Conservation (phyloP, 2,113 vertebrate genomes). For the Apteryx owenii region DNA sequence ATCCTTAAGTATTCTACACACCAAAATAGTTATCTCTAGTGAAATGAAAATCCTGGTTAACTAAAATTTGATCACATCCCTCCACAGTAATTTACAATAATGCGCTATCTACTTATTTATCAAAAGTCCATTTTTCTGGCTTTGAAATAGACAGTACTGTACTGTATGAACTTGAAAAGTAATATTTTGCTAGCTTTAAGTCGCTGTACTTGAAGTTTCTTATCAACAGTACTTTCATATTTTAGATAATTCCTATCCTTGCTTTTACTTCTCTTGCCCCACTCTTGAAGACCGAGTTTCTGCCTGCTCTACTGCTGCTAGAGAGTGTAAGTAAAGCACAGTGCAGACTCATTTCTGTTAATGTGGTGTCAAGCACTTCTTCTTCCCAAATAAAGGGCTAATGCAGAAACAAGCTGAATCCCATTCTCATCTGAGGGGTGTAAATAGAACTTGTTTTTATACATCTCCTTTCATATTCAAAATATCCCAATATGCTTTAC, state of each 20-base stretch:
- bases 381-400: neutral
- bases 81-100: neutral
- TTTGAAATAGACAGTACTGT: neutral
- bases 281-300: neutral
- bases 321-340: neutral
- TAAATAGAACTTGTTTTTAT: slow-evolving; percentile 24
- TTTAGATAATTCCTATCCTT: neutral
- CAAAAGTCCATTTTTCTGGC: neutral
- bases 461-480: slow-evolving; percentile 42
- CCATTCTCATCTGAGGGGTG: neutral
- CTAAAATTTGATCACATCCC: neutral
- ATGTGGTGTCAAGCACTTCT: neutral
- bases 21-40: neutral
- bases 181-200: neutral
- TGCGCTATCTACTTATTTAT: neutral
- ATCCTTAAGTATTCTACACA: neutral
- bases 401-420: neutral
- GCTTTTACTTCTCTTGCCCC: neutral
- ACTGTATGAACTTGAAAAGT: neutral
- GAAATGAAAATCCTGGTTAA: neutral
- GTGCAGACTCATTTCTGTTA: neutral
- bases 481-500: slow-evolving; percentile 25
- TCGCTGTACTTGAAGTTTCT: neutral
- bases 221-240: neutral
- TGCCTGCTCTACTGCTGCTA: neutral